Base-by-base conservation (phyloP, 2,888 invertebrate species). In the Auanema freiburgensis region DNA sequence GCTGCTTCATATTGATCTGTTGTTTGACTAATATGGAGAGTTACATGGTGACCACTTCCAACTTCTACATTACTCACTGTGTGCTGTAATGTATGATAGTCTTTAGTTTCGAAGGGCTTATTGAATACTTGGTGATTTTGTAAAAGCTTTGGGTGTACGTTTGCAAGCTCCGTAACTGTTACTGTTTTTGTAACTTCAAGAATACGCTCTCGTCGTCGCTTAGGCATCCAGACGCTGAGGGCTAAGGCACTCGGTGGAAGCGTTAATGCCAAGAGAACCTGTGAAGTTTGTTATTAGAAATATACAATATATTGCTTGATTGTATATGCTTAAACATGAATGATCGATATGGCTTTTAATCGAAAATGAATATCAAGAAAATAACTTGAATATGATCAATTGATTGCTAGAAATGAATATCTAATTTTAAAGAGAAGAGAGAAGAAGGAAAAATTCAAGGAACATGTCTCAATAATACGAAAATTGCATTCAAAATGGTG, bases 121-220 rank as follows among this genome's bases (percentile, higher is more conserved):
- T 43, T 43, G 11, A 16, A 5, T 21, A 46, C 46, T 21, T 46
- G 46, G 51, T 57, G 57, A 6, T 56, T 57, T 41, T 53, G 44
- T 57, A 57, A 52, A 57, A 57, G 62, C 2, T 42, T 51, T 33
- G 23, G 23, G 12, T 50, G 46, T 41, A 56, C 56, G 41, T 62
- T 49, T 18, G 49, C 62, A 18, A 70, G 65, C 66, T 72, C 72
- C 40, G 72, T 72, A 44, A 70, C 70, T 40, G 72, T 72, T 52
- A 72, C 72, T 14, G 72, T 72, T 41, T 72, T 72, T 25, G 65
- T 70, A 59, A 68, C 62, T 54, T 72, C 72, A 56, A 72, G 63
- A 57, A 72, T 66, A 24, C 66, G 66, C 44, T 72, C 72, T 41
- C 72, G 63, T 57, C 67, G 69, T 61, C 69, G 69, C 61, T 66